Base-by-base conservation (phyloP, 1,140 invertebrate genomes). In the Diachasmimorpha longicaudata region DNA sequence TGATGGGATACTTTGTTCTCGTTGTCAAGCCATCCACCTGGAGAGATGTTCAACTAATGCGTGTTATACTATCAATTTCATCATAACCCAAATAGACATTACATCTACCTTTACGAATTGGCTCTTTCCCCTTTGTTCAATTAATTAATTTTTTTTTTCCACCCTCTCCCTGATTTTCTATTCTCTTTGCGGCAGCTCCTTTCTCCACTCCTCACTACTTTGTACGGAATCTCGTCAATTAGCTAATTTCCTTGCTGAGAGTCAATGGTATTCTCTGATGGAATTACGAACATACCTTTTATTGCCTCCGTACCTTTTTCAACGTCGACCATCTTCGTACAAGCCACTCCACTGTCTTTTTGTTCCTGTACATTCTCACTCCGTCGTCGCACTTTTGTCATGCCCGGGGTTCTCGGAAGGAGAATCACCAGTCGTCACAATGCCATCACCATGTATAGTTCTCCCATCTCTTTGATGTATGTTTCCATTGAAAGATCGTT, bases 171-270 rank as follows among this genome's bases (percentile, higher is more conserved):
- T 46, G 46, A 9, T 16, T 68, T 14, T 68, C 25, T 67, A n/a
- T 42, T 75, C 71, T 70, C 76, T 63, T 39, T 67, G 37, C 75
- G 52, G 55, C 10, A 74, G 67, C 63, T 75, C 72, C 67, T 78
- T 70, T 31, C 46, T 73, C 72, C 44, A 74, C 23, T 68, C 31
- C 25, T 68, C 23, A 63, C 31, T 31, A 31, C 58, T 63, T 63
- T 37, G 14, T 68, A 37, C 6, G 25, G 66, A 72, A 79, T 79
- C 76, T 79, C 77, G 77, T 81, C 83, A 84, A 81, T 84, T 83
- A 84, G 81, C 79, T 84, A 82, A 83, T 84, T 83, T 78, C 78
- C 80, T 79, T 74, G 70, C 72, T 74, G 58, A 67, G 55, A 72
- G 70, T 46, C 70, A 14, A 77, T 55, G 66, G 66, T 68, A 31